A percentile compares a stretch with the other conserved stretches of the same genome.
These are phyloP conservation scores for Anas platyrhynchos DNA, from an alignment of 2,113 vertebrate genomes.

Conservation along the genomic window DNA sequence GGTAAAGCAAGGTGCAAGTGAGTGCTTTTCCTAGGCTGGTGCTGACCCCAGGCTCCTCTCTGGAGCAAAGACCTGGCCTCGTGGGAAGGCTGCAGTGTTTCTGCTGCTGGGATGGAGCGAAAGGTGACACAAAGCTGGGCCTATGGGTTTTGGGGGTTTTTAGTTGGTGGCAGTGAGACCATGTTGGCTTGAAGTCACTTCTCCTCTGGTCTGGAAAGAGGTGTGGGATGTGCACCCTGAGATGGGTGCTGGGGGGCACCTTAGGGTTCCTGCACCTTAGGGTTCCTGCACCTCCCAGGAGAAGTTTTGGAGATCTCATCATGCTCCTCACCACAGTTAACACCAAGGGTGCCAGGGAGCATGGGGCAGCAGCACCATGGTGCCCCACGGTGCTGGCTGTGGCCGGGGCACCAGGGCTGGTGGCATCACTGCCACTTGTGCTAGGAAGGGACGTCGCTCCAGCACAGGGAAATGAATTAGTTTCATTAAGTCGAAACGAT, in stretches of 20 bases:
- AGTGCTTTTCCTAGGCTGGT: conserved; percentile 53
- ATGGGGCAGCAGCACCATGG: not conserved
- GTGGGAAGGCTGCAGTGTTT: no score
- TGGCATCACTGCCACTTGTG: not conserved
- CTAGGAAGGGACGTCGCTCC: not conserved
- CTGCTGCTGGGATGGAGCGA: not conserved
- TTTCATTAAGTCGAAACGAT: conserved; percentile 71
- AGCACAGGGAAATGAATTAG: conserved; percentile 39
- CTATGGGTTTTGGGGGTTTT: not conserved
- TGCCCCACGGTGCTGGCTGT: not conserved
- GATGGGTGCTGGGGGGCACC: not conserved
- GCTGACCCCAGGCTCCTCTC: not conserved
- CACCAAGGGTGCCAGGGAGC: not conserved
- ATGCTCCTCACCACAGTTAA: not conserved
- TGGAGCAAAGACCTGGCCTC: no score
- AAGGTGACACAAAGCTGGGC: not conserved
- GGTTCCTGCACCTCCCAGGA: not conserved
- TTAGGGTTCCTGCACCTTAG: not conserved
- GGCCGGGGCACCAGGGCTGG: rapidly evolving
- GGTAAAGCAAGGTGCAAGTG: conserved; percentile 49
- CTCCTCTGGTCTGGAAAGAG: not conserved
- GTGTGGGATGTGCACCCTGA: not conserved
- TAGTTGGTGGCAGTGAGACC: conserved; percentile 16
- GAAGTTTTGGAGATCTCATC: not conserved
- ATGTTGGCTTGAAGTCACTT: not conserved